A percentile compares a stretch with the other conserved stretches of the same genome.
phyloP scores from a whole-genome alignment of 2,888 invertebrate species.

The Tenthredo notha region DNA sequence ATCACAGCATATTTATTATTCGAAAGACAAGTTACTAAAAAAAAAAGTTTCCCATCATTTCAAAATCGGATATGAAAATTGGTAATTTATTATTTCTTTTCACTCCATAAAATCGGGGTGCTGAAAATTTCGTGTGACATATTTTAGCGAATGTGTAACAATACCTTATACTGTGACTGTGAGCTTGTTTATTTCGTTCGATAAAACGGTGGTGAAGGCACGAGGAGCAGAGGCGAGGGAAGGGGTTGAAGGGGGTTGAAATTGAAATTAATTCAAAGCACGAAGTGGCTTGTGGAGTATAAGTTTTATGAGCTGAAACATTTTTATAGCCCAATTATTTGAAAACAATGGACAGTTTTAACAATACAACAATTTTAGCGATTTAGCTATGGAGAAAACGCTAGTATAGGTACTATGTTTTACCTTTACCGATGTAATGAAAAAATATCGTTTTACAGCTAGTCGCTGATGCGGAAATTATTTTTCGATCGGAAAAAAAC shows the following conservation, averaged over 20 bases:
- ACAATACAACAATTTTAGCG: background rate
- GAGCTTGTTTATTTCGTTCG: constrained; percentile 1
- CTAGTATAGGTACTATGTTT: background rate
- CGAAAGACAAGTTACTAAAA: background rate
- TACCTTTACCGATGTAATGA: background rate
- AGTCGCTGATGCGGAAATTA: background rate
- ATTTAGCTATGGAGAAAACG: background rate
- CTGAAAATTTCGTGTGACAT: background rate
- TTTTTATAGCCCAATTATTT: constrained; percentile 33
- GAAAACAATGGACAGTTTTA: background rate
- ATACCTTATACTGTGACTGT: background rate
- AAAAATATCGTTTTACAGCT: background rate
- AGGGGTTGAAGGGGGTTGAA: background rate
- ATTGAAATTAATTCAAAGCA: constrained; percentile 25
- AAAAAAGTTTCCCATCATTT: no score
- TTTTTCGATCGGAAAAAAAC: background rate
- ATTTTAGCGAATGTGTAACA: background rate
- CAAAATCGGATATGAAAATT: background rate
- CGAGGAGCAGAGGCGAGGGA: no score
- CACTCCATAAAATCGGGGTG: background rate
- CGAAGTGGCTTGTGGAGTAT: constrained; percentile 15
- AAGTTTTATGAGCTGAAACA: constrained; percentile 28
- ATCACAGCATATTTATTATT: background rate
- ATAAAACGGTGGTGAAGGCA: background rate
- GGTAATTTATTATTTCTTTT: background rate